Evolutionary conservation across 2,113 vertebrate genomes (phyloP).

Genomic region (Leucoraja erinaceus): DNA sequence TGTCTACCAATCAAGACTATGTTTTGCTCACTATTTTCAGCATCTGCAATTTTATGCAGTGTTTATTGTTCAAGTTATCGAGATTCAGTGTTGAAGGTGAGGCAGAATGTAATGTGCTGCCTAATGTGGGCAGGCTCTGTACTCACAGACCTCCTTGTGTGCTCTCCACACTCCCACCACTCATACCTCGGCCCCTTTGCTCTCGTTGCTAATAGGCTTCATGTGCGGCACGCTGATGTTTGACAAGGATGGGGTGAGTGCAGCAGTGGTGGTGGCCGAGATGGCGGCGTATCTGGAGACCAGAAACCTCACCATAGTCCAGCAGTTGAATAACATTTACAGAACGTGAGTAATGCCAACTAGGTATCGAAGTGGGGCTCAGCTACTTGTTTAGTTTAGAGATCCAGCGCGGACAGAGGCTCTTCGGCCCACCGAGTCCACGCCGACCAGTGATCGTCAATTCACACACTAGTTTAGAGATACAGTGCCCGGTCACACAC

Average conservation of each 20-base stretch:
- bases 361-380: not conserved
- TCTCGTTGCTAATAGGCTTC: slow-evolving; percentile 62
- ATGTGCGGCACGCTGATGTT: slow-evolving; percentile 78
- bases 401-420: no score
- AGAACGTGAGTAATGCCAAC: slow-evolving; percentile 61
- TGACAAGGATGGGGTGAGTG: slow-evolving; percentile 92
- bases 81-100: not conserved
- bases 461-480: no score
- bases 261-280: slow-evolving; percentile 79
- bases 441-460: no score
- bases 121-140: no score
- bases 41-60: no score
- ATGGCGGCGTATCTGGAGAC: slow-evolving; percentile 75
- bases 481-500: no score
- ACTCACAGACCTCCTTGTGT: not conserved
- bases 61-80: no score
- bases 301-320: slow-evolving; percentile 60
- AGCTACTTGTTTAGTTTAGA: no score
- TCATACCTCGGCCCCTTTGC: not conserved
- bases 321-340: slow-evolving; percentile 74
- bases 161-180: not conserved
- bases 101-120: not conserved
- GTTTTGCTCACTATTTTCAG: no score
- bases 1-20: no score
- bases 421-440: no score